Percentiles rank a stretch among this genome's conserved stretches.
Conservation (phyloP, 37 sponge, comb jelly and placozoan genomes). For the Dysidea cf. avara region DNA sequence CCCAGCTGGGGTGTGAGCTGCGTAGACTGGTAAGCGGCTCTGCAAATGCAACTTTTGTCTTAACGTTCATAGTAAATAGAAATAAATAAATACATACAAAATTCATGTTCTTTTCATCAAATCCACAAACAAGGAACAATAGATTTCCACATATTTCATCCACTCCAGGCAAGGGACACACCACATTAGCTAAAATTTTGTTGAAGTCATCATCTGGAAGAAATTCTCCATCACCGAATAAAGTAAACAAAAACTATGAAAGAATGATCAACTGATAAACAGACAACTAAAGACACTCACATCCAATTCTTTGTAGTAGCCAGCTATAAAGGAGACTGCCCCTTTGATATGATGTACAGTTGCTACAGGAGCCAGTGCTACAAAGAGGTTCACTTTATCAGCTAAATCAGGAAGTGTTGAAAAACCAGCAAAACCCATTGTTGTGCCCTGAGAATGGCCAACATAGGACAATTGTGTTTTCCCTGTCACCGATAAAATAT, state of each 20-base stretch:
- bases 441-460: constrained; percentile 94
- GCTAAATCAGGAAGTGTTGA: constrained; percentile 68
- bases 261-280: too few species aligned
- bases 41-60: constrained; percentile 3
- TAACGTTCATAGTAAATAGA: too few species aligned
- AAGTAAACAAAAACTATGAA: constrained; percentile 23
- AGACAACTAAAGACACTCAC: constrained; percentile 14
- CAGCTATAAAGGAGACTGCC: constrained; percentile 19
- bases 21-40: constrained; percentile 78
- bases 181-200: constrained; percentile 13
- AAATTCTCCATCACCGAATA: constrained; percentile 58
- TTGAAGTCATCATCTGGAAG: constrained; percentile 50
- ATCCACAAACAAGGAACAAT: constrained; percentile 60
- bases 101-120: neutral
- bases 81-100: too few species aligned
- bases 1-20: constrained; percentile 92
- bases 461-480: constrained; percentile 73
- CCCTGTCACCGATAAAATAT: constrained; percentile 53
- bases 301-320: constrained; percentile 33
- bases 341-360: constrained; percentile 67
- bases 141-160: constrained; percentile 57
- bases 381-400: constrained; percentile 56
- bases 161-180: constrained; percentile 25
- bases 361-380: constrained; percentile 81
- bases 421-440: constrained; percentile 90